phyloP scores from a whole-genome alignment of 2,797 vertebrate species.

The Chaetophractus vellerosus region DNA sequence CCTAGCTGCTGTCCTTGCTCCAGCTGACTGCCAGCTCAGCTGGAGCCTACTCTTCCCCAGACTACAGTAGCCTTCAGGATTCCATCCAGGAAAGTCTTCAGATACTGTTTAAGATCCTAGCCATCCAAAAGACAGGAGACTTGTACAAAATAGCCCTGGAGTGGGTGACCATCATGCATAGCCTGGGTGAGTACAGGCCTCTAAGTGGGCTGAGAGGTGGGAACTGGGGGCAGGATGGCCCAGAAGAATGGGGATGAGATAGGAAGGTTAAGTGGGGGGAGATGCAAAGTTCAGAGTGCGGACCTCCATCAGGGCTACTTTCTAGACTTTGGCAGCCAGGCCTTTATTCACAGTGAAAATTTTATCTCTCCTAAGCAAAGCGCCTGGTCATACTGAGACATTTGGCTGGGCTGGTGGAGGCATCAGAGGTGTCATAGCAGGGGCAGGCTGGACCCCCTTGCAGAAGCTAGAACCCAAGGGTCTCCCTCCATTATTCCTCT shows the following conservation, averaged over 20 bases:
- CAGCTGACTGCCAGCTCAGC: neutral
- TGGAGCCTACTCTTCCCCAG: slow-evolving; percentile 83
- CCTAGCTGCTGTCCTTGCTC: neutral
- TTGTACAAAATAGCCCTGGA: slow-evolving; percentile 88
- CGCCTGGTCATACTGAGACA: neutral
- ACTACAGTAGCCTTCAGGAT: slow-evolving; percentile 87
- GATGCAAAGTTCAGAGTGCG: neutral
- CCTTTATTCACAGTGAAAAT: slow-evolving; percentile 40
- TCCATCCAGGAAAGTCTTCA: slow-evolving; percentile 91
- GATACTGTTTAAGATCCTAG: slow-evolving; percentile 90
- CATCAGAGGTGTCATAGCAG: neutral
- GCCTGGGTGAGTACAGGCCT: slow-evolving; percentile 89
- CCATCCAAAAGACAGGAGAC: slow-evolving; percentile 87
- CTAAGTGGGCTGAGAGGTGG: neutral
- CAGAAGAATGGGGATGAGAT: neutral
- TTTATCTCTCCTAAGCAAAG: slow-evolving; percentile 2
- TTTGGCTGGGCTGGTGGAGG: neutral
- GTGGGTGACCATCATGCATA: slow-evolving; percentile 89
- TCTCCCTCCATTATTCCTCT: neutral
- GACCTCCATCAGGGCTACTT: neutral
- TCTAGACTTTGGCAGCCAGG: neutral
- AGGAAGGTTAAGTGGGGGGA: neutral
- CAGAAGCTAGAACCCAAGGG: neutral
- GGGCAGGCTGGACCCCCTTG: neutral
- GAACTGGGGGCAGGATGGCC: neutral